Evolutionary conservation across 2,797 vertebrate species (phyloP).

Genomic region (Microctenopoma steveboyesi): DNA sequence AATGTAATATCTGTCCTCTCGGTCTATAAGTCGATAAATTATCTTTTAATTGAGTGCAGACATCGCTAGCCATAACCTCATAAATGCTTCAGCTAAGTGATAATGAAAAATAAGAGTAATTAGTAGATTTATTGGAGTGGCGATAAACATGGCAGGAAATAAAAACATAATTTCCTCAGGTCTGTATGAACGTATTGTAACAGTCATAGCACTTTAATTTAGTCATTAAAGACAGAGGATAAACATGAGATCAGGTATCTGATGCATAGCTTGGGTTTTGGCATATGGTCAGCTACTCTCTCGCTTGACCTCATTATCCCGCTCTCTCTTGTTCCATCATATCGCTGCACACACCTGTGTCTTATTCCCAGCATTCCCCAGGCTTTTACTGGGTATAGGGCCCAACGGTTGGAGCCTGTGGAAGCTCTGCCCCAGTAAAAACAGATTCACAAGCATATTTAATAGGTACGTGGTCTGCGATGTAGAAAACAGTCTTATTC

Average conservation of each 20-base stretch:
- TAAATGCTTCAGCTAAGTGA: slow-evolving; percentile 15
- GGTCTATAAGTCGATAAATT: slow-evolving; percentile 21
- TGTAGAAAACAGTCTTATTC: slow-evolving; percentile 52
- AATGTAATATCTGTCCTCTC: slow-evolving; percentile 9
- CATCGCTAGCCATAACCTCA: slow-evolving; percentile 27
- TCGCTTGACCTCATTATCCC: slow-evolving; percentile 10
- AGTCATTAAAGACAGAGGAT: not conserved
- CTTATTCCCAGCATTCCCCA: slow-evolving; percentile 51
- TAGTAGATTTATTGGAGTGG: slow-evolving; percentile 17
- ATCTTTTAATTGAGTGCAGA: slow-evolving; percentile 40
- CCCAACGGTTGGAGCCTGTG: slow-evolving; percentile 38
- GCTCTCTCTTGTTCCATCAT: slow-evolving; percentile 3
- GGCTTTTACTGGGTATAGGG: slow-evolving; percentile 51
- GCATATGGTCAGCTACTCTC: not conserved
- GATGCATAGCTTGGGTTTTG: not conserved
- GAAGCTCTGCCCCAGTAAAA: slow-evolving; percentile 58
- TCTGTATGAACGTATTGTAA: slow-evolving; percentile 6
- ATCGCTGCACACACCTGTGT: slow-evolving; percentile 46
- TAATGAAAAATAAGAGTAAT: slow-evolving; percentile 25
- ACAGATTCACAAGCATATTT: slow-evolving; percentile 46
- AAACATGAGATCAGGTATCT: not conserved
- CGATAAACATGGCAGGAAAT: slow-evolving; percentile 32
- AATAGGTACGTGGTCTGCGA: slow-evolving; percentile 39
- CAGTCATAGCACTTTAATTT: not conserved
- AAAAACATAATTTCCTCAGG: slow-evolving; percentile 9